Conservation (phyloP, 2,797 vertebrate species). For the Triplophysa bombifrons region DNA sequence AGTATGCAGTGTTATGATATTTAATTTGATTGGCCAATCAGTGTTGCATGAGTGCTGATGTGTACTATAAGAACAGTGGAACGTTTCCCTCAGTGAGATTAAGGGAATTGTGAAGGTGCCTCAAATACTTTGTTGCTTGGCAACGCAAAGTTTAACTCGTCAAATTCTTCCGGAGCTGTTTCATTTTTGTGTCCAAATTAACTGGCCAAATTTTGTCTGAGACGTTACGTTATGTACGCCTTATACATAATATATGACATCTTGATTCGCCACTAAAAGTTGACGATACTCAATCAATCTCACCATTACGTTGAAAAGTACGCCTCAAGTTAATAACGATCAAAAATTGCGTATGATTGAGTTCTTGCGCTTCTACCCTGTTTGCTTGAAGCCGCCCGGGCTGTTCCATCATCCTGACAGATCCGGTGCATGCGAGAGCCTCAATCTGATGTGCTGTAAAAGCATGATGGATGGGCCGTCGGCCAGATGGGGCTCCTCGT, state of each 20-base stretch:
- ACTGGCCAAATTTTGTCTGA: not conserved
- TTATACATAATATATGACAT: not conserved
- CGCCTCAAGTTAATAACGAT: constrained; percentile 47
- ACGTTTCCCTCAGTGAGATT: too few species aligned
- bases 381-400: constrained; percentile 49
- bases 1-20: too few species aligned
- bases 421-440: constrained; percentile 52
- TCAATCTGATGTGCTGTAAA: constrained; percentile 58
- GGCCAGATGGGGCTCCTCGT: constrained; percentile 35
- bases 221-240: not conserved
- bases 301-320: not conserved
- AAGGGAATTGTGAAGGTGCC: not conserved
- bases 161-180: not conserved
- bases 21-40: not conserved
- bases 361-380: constrained; percentile 52
- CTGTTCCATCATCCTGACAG: constrained; percentile 67
- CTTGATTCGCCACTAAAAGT: constrained; percentile 6
- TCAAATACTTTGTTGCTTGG: not conserved
- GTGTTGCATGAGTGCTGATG: not conserved
- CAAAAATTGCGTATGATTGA: constrained; percentile 59
- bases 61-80: too few species aligned
- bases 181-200: not conserved
- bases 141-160: not conserved
- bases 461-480: constrained; percentile 62
- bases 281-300: not conserved